These are phyloP conservation scores for Gambusia yucatana DNA, from an alignment of 2,797 vertebrate genomes.

Conservation along the genomic window DNA sequence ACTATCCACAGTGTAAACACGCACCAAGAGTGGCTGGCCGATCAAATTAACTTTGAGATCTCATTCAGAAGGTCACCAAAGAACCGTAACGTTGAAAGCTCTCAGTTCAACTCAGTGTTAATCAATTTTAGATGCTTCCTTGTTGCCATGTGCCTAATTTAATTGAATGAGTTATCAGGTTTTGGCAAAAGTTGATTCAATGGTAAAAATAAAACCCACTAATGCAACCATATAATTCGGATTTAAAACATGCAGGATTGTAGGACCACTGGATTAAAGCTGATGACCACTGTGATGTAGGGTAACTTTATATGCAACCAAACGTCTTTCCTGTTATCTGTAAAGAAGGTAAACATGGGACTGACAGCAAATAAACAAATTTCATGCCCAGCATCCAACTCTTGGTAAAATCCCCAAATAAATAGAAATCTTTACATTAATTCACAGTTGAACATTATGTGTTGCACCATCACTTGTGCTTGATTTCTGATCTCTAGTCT, in stretches of 20 bases:
- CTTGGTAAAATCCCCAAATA: background rate
- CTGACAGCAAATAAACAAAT: constrained; percentile 7
- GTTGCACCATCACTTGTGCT: background rate
- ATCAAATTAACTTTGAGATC: background rate
- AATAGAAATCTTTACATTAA: constrained; percentile 1
- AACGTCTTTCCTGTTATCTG: constrained; percentile 6
- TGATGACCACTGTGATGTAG: background rate
- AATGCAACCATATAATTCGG: background rate
- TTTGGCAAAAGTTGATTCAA: background rate
- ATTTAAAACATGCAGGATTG: background rate
- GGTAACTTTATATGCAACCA: constrained; percentile 5
- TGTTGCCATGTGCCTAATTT: background rate
- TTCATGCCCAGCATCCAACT: constrained; percentile 5
- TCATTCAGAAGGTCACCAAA: background rate
- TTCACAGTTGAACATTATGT: constrained; percentile 11
- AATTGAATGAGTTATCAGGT: background rate
- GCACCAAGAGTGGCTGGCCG: background rate
- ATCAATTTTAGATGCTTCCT: background rate
- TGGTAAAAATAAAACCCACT: too few relatives aligned
- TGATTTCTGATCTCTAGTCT: background rate
- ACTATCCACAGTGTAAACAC: background rate
- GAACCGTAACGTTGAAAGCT: background rate
- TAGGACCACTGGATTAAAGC: background rate
- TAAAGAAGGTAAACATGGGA: constrained; percentile 38
- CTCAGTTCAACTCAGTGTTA: background rate